Evolutionary conservation across 2,113 vertebrate species (phyloP).

Genomic region (Vombatus ursinus): DNA sequence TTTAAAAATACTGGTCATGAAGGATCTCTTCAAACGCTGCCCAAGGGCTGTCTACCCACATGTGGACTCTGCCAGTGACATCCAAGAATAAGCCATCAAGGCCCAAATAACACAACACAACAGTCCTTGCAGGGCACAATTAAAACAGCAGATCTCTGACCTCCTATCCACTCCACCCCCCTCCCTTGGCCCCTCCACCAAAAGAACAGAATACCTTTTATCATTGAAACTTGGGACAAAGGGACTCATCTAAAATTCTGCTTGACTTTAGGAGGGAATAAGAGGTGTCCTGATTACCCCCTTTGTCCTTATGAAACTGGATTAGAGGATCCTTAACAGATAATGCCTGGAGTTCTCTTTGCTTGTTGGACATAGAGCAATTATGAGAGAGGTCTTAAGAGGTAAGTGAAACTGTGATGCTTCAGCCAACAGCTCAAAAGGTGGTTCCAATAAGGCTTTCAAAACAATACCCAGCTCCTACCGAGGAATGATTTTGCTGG

Average conservation of each 20-base stretch:
- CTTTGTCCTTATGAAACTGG: constrained; percentile 64
- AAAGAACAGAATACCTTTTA: background rate
- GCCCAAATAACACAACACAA: background rate
- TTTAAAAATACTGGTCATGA: background rate
- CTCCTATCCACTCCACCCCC: background rate
- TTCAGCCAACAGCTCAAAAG: constrained; percentile 71
- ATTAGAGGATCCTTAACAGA: constrained; percentile 68
- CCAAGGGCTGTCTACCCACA: background rate
- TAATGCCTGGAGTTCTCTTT: constrained; percentile 53
- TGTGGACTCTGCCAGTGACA: background rate
- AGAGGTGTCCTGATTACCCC: constrained; percentile 56
- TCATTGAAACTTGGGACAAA: constrained; percentile 42
- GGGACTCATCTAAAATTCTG: constrained; percentile 42
- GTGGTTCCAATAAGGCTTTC: constrained; percentile 65
- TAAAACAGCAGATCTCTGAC: background rate
- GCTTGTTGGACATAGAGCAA: constrained; percentile 64
- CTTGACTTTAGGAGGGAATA: constrained; percentile 66
- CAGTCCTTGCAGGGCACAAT: background rate
- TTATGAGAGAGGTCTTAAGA: constrained; percentile 73
- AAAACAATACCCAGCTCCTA: constrained; percentile 55
- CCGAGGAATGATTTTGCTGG: constrained; percentile 62
- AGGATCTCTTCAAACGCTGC: background rate
- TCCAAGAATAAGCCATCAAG: background rate
- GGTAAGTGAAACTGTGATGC: constrained; percentile 70
- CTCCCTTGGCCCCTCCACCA: fast-evolving